These are phyloP conservation scores for Cyrtorhinus lividipennis DNA, from an alignment of 1,140 invertebrate species.

Conservation along the genomic window DNA sequence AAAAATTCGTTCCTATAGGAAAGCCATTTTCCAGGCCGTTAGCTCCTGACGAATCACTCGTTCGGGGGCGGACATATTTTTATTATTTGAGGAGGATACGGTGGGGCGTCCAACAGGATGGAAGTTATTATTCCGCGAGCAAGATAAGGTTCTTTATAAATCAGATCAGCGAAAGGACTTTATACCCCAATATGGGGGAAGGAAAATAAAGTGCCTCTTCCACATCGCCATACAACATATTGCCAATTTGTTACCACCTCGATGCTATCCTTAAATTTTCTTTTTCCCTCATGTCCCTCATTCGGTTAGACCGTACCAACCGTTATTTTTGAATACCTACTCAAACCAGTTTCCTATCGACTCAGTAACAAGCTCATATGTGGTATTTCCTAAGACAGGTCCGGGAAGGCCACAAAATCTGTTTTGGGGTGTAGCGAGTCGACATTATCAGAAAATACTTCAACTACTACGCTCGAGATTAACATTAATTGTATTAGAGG, in stretches of 20 bases:
- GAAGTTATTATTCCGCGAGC: constrained; percentile 15
- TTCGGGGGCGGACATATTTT: constrained; percentile 11
- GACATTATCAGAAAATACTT: no score
- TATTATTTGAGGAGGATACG: constrained; percentile 7
- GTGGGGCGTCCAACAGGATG: constrained; percentile 13
- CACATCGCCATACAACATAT: constrained; percentile 12
- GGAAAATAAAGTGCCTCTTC: background rate
- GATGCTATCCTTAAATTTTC: background rate
- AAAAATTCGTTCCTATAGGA: constrained; percentile 12
- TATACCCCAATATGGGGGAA: constrained; percentile 11
- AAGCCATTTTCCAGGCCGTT: constrained; percentile 15
- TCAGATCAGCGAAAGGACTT: constrained; percentile 15
- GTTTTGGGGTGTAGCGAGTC: no score
- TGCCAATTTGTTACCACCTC: constrained; percentile 16
- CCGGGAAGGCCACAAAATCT: no score
- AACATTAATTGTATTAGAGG: no score
- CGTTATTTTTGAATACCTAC: no score
- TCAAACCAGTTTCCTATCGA: no score
- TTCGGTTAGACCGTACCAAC: no score
- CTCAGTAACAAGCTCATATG: no score
- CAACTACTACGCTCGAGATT: no score
- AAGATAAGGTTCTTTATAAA: constrained; percentile 16
- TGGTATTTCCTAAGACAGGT: no score
- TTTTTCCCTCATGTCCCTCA: background rate
- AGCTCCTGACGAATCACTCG: constrained; percentile 15